Base-by-base conservation (phyloP, 2,797 vertebrate species). In the Ambastaia sidthimunki region DNA sequence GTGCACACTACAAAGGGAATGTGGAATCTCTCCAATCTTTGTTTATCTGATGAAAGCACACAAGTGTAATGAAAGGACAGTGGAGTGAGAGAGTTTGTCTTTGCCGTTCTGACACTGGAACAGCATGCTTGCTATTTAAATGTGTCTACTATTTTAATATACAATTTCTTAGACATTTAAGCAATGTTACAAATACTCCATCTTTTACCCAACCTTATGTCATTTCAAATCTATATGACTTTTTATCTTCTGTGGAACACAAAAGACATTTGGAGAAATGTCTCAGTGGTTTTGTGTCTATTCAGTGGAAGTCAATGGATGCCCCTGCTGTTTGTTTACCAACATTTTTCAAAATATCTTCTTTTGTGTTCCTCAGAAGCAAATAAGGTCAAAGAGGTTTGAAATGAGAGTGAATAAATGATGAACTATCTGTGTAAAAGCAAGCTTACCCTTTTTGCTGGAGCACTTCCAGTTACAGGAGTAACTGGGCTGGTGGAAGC, bases 361-460 rank as follows among this genome's bases (percentile, higher is more conserved):
- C 10, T 44, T 10, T 10, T 44, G 41, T 44, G 41, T 44, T 44
- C 37, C 9, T 41, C 9, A 41, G 37, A 7, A 41, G 41, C 41
- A 44, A 44, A 44, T 44, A 10, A 44, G 10, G 41, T 44, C 10
- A 44, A 0, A 44, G 7, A 44, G 41, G 41, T 44, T 44, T 44
- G 41, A 2, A 44, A 44, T 44, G 41, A 44, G 41, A 10, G 41
- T 1, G 1, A 11, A 10, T 44, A 11, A 44, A 44, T 44, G 41
- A 44, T 44, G 34, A 37, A 37, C 34, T 37, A 37, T 5, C 34
- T 1, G 6, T 37, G 7, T 37, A 11, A 11, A 44, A 11, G 10
- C 5, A n/a, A 57, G 57, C 87, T 91, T 89, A 95, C 94, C 91
- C 89, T 91, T 92, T 94, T 95, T 78, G 88, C 80, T 74, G 86